Evolutionary conservation across 2,113 vertebrate genomes (phyloP).

Genomic region (Emydocephalus ijimae): DNA sequence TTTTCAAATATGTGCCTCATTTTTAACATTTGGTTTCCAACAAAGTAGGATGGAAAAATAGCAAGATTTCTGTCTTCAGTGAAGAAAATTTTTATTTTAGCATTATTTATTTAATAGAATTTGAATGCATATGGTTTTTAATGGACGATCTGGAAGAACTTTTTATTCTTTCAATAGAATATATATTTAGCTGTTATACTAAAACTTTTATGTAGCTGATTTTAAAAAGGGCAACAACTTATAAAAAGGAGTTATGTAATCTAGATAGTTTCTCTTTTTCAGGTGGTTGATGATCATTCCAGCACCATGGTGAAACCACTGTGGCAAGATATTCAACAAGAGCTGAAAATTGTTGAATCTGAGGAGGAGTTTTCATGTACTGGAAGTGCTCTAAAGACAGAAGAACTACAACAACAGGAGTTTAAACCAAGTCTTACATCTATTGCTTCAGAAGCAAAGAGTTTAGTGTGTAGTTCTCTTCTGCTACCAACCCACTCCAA

Average conservation of each 20-base stretch:
- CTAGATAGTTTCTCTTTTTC: constrained; percentile 53
- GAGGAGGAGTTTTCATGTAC: constrained; percentile 73
- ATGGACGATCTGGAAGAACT: constrained; percentile 36
- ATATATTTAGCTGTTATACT: constrained; percentile 25
- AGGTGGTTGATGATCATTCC: constrained; percentile 66
- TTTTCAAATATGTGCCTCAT: background rate
- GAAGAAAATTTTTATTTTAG: background rate
- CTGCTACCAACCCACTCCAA: background rate
- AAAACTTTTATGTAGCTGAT: background rate
- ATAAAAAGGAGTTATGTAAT: background rate
- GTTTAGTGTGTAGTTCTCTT: background rate
- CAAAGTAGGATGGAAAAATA: constrained; percentile 33
- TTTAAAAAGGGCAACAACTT: background rate
- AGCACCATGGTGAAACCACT: constrained; percentile 56
- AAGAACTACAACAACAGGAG: constrained; percentile 2
- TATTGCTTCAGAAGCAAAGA: constrained; percentile 17
- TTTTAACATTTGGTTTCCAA: constrained; percentile 35
- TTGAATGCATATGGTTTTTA: constrained; percentile 34
- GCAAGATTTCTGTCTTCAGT: constrained; percentile 46
- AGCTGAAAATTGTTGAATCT: constrained; percentile 85
- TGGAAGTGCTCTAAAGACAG: constrained; percentile 11
- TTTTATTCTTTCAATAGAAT: constrained; percentile 36
- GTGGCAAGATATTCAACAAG: constrained; percentile 80
- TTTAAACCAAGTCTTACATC: background rate
- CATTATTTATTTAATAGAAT: constrained; percentile 22